Base-by-base conservation (phyloP, 2,113 vertebrate genomes). In the Dipodomys spectabilis region DNA sequence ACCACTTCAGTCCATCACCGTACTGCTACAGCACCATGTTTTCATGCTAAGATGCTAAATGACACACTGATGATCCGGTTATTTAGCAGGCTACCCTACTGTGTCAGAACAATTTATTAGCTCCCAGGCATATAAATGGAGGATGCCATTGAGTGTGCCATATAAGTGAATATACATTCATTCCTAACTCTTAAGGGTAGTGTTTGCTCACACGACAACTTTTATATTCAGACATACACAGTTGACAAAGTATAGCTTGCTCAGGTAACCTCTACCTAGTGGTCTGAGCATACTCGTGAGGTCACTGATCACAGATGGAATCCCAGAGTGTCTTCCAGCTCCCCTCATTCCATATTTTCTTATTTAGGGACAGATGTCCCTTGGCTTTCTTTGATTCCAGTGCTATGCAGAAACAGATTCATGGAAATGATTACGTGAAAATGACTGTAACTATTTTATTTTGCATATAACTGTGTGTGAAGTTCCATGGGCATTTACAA, bases 161-260 rank as follows among this genome's bases (percentile, higher is more conserved):
- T 18, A n/a, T 39, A n/a, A 53, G 10, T 75, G 20, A 35, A 1
- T 27, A 5, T 27, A 53, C 23, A 25, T 10, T 18, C 35, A 39
- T 35, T 60, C 7, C 12, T 62, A 6, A 5, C 16, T 28, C 4
- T 45, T 27, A 27, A 78, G 27, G 18, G 28, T n/a, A 64, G 22
- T 44, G 20, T 3, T 73, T 23, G 6, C 22, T 5, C 9, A 10
- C 28, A 65, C 18, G 4, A 28, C 78, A 90, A 30, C 7, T 3
- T 8, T 22, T 1, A 3, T 11, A 3, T 18, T 6, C 22, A 44
- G 9, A 1, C 2, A 8, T 19, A 45, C 4, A 5, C 25, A 68
- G 18, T 68, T 68, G 11, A 13, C 49, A 73, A 16, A 1, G 2
- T 23, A 4, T 2, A 15, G 20, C 35, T 68, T 39, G 32, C 6